A percentile compares a stretch with the other conserved stretches of the same genome.
phyloP scores from a whole-genome alignment of 2,888 invertebrate species.

The Calameuta idolon region DNA sequence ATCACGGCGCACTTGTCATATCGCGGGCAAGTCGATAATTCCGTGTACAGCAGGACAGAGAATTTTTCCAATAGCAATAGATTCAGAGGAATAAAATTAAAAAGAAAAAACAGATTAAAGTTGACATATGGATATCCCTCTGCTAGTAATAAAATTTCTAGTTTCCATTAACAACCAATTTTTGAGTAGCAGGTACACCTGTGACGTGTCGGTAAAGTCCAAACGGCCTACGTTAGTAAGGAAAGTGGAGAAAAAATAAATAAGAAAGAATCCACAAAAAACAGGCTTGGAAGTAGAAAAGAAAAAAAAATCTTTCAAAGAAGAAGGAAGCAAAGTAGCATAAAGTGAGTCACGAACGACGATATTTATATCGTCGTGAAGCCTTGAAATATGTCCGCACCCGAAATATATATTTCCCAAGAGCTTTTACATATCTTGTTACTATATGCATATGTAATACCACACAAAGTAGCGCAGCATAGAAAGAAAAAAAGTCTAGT shows the following conservation, averaged over 20 bases:
- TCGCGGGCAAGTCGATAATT: neutral
- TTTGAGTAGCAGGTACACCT: neutral
- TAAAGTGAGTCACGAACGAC: slow-evolving; percentile 21
- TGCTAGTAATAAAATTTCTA: neutral
- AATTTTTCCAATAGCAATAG: neutral
- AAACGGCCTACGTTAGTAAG: neutral
- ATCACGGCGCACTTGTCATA: neutral
- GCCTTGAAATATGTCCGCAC: slow-evolving; percentile 11
- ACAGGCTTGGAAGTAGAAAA: neutral
- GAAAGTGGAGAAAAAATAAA: neutral
- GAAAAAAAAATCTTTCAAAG: neutral
- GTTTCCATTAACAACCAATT: neutral
- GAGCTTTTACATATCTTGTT: slow-evolving; percentile 3
- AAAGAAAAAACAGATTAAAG: neutral
- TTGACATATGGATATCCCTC: neutral
- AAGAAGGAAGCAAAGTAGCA: slow-evolving; percentile 13
- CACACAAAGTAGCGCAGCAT: neutral
- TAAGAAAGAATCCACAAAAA: neutral
- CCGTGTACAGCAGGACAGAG: neutral
- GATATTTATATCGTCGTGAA: slow-evolving; percentile 25
- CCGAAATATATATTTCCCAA: slow-evolving; percentile 15
- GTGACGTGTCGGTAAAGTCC: neutral
- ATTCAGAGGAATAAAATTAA: neutral
- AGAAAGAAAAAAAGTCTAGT: neutral
- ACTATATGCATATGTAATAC: neutral